These are phyloP conservation scores for Varanus komodoensis DNA, from an alignment of 2,113 vertebrate genomes.

Conservation along the genomic window DNA sequence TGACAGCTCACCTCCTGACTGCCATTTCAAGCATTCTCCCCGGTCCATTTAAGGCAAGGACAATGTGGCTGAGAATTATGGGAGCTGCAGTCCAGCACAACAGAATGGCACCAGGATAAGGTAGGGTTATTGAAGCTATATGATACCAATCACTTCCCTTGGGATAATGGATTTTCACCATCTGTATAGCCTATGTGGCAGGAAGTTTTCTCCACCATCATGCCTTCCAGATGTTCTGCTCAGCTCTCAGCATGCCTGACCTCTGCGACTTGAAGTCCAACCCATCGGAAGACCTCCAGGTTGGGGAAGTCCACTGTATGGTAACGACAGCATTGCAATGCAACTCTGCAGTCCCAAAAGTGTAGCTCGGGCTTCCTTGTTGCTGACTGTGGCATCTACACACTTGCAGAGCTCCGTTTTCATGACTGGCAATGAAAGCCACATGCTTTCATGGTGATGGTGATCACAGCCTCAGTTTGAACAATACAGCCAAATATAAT, in stretches of 20 bases:
- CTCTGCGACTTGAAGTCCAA: no score
- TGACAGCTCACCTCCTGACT: slow-evolving; percentile 32
- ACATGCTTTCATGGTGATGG: neutral
- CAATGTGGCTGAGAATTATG: no score
- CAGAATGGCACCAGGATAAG: no score
- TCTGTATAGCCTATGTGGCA: neutral
- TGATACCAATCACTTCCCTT: neutral
- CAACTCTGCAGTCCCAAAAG: neutral
- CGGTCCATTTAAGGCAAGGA: slow-evolving; percentile 16
- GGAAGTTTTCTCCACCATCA: no score
- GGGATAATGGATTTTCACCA: neutral
- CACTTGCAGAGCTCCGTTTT: neutral
- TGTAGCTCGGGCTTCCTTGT: neutral
- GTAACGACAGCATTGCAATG: neutral
- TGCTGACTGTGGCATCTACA: neutral
- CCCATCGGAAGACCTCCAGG: no score
- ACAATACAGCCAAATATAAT: neutral
- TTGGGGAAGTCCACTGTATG: no score
- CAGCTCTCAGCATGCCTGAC: no score
- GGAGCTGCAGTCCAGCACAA: no score
- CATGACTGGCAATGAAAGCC: neutral
- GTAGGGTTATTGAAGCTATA: neutral
- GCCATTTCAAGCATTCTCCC: neutral
- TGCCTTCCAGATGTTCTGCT: no score
- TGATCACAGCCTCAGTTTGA: neutral